Evolutionary conservation across 2,797 vertebrate genomes (phyloP).

Genomic region (Kryptolebias ocellatus): DNA sequence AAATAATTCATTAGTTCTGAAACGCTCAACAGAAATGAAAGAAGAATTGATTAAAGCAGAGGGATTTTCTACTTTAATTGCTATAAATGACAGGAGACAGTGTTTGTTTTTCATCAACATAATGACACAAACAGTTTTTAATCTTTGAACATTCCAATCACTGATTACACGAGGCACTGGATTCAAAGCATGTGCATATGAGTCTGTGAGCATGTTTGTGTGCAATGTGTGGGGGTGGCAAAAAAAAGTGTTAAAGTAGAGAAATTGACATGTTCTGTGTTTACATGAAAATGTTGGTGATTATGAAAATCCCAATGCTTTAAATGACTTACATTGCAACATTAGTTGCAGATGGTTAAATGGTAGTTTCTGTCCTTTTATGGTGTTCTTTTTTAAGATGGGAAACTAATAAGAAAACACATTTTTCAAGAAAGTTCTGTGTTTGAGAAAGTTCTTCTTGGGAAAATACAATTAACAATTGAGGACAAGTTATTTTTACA

Average conservation of each 20-base stretch:
- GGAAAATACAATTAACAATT: conserved; percentile 2
- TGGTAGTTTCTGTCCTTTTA: not conserved
- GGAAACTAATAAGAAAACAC: not conserved
- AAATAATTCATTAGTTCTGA: conserved; percentile 47
- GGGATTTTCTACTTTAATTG: conserved; percentile 66
- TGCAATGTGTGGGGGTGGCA: not conserved
- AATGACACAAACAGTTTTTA: conserved; percentile 64
- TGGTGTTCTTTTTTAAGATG: conserved; percentile 9
- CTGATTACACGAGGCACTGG: not conserved
- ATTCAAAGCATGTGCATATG: conserved; percentile 15
- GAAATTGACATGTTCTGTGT: conserved; percentile 25
- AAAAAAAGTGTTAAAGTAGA: conserved; percentile 25
- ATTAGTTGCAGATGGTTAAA: conserved; percentile 29
- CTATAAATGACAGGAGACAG: conserved; percentile 61
- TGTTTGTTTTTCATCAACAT: conserved; percentile 63
- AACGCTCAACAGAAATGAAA: conserved; percentile 34
- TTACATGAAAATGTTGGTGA: conserved; percentile 42
- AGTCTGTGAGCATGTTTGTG: conserved; percentile 1
- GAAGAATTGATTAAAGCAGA: conserved; percentile 57
- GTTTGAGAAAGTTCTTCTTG: not conserved
- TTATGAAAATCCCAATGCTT: conserved; percentile 46
- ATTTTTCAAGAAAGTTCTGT: not conserved
- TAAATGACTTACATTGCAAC: conserved; percentile 16
- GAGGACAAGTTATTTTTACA: conserved; percentile 43
- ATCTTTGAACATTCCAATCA: conserved; percentile 58